A percentile compares a stretch with the other conserved stretches of the same genome.
Conservation (phyloP, 1,140 invertebrate genomes). For the Globodera rostochiensis region DNA sequence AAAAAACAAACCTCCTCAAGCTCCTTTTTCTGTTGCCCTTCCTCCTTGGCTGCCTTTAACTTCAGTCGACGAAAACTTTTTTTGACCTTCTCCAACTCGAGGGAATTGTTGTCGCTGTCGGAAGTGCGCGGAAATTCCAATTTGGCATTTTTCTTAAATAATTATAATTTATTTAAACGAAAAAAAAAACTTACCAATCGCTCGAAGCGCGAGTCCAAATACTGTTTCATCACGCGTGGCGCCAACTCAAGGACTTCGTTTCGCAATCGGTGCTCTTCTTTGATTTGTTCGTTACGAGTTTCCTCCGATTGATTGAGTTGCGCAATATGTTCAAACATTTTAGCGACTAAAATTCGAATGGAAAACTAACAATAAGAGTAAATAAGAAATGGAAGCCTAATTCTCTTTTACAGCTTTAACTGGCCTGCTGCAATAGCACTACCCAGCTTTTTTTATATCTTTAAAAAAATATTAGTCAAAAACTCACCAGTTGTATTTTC, state of each 20-base stretch:
- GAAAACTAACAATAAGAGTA: too few species aligned
- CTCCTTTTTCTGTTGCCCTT: not conserved
- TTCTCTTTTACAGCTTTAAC: too few species aligned
- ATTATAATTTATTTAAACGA: not conserved
- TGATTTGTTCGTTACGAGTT: not conserved
- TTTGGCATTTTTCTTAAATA: not conserved
- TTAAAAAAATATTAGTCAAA: too few species aligned
- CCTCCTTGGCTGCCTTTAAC: not conserved
- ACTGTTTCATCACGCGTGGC: not conserved
- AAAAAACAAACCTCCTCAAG: not conserved
- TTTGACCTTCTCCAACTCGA: not conserved
- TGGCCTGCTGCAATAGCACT: too few species aligned
- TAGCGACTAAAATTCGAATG: not conserved
- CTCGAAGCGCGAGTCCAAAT: not conserved
- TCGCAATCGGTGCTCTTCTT: not conserved
- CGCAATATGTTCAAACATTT: not conserved
- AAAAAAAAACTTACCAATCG: not conserved
- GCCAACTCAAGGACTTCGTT: not conserved
- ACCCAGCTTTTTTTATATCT: too few species aligned
- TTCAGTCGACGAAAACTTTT: not conserved
- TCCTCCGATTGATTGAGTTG: not conserved
- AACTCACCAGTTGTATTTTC: too few species aligned
- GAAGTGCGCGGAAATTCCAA: not conserved
- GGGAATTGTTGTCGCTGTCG: not conserved
- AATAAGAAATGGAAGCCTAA: too few species aligned